Percentiles rank a stretch among this genome's conserved stretches.
These are phyloP conservation scores for Diorhabda carinulata DNA, from an alignment of 1,140 invertebrate species.

Conservation along the genomic window DNA sequence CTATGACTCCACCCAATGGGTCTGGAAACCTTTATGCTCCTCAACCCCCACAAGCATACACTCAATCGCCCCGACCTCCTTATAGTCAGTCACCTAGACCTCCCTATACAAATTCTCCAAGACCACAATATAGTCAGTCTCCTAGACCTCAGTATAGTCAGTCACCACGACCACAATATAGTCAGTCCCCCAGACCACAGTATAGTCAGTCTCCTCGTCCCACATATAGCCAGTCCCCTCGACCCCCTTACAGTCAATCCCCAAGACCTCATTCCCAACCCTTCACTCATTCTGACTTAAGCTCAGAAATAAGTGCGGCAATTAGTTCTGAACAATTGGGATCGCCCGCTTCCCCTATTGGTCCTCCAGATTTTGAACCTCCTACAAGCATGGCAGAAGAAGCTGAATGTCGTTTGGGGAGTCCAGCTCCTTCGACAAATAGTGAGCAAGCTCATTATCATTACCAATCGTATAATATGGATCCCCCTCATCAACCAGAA, in stretches of 20 bases:
- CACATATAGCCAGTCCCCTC: slow-evolving; percentile 59
- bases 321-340: slow-evolving; percentile 67
- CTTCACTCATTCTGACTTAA: slow-evolving; percentile 69
- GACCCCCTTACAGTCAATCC: slow-evolving; percentile 54
- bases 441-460: slow-evolving; percentile 44
- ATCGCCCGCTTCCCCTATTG: slow-evolving; percentile 62
- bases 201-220: slow-evolving; percentile 57
- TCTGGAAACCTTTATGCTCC: slow-evolving; percentile 43
- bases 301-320: slow-evolving; percentile 71
- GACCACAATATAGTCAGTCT: slow-evolving; percentile 39
- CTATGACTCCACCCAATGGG: slow-evolving; percentile 43
- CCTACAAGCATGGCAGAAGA: slow-evolving; percentile 60
- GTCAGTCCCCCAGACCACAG: slow-evolving; percentile 34
- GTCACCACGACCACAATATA: slow-evolving; percentile 56
- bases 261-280: slow-evolving; percentile 59
- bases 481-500: slow-evolving; percentile 28
- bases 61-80: slow-evolving; percentile 40
- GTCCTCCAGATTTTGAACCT: slow-evolving; percentile 73
- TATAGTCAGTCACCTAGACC: slow-evolving; percentile 39
- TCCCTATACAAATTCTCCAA: slow-evolving; percentile 38
- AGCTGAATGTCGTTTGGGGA: slow-evolving; percentile 54
- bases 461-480: slow-evolving; percentile 42
- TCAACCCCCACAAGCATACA: slow-evolving; percentile 36
- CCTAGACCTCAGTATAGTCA: slow-evolving; percentile 48
- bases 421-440: slow-evolving; percentile 47